These are phyloP conservation scores for Enteromius argenteus DNA, from an alignment of 2,797 vertebrate genomes.

Conservation along the genomic window DNA sequence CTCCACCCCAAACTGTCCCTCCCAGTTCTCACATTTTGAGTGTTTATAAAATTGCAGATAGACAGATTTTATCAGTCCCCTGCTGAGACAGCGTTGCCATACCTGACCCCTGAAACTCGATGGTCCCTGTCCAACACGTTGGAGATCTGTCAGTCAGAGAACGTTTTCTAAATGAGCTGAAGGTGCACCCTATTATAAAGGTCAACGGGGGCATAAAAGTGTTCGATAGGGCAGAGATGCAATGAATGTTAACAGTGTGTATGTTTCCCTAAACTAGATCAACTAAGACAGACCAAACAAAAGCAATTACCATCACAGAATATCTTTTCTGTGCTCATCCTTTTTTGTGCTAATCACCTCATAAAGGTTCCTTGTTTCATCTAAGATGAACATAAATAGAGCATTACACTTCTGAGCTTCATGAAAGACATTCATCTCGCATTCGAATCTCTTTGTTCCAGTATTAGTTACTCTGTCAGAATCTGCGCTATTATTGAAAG, in stretches of 20 bases:
- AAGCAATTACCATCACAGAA: constrained; percentile 31
- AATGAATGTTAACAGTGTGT: constrained; percentile 30
- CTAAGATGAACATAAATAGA: constrained; percentile 17
- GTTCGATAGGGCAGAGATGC: constrained; percentile 9
- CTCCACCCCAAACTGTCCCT: constrained; percentile 21
- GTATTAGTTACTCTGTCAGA: constrained; percentile 23
- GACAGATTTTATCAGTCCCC: constrained; percentile 52
- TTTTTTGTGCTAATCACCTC: constrained; percentile 31
- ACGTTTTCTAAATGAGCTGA: constrained; percentile 49
- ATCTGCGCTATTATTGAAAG: constrained; percentile 25
- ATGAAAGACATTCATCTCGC: constrained; percentile 24
- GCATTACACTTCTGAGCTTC: constrained; percentile 20
- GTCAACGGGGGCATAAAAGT: constrained; percentile 2
- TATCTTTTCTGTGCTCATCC: neutral
- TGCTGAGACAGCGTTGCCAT: constrained; percentile 30
- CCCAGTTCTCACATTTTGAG: constrained; percentile 31
- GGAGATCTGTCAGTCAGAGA: constrained; percentile 53
- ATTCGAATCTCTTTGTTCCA: constrained; percentile 29
- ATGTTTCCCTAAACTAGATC: constrained; percentile 26
- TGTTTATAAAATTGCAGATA: constrained; percentile 46
- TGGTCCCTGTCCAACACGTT: constrained; percentile 20
- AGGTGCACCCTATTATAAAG: constrained; percentile 56
- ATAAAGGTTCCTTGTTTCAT: constrained; percentile 32
- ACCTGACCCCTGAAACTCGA: constrained; percentile 37
- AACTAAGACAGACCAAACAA: constrained; percentile 5